A percentile compares a stretch with the other conserved stretches of the same genome.
Evolutionary conservation across 2,113 vertebrate species (phyloP).

Genomic region (Plectropomus leopardus): DNA sequence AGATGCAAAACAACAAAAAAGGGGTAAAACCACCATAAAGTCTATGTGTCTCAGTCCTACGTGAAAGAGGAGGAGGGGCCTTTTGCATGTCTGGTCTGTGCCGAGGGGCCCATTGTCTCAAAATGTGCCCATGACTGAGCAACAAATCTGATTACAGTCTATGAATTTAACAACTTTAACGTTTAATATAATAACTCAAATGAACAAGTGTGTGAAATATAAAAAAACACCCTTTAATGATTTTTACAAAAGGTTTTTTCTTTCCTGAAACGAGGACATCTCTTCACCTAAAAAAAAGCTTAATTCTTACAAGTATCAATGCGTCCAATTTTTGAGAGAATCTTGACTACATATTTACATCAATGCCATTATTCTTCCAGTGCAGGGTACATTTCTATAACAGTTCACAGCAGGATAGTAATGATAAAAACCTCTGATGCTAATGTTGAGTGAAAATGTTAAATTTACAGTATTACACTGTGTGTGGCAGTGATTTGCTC

Average conservation of each 20-base stretch:
- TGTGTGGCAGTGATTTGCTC: background rate
- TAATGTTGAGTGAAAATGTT: slow-evolving; percentile 23
- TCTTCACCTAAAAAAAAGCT: slow-evolving; percentile 24
- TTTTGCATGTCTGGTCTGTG: too few relatives aligned
- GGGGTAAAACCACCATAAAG: too few relatives aligned
- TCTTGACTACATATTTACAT: slow-evolving; percentile 62
- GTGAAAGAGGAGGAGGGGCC: too few relatives aligned
- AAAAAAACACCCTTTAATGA: slow-evolving; percentile 50
- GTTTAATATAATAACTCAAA: background rate
- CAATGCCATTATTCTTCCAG: slow-evolving; percentile 16
- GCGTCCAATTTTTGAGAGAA: slow-evolving; percentile 25
- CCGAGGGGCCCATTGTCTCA: too few relatives aligned
- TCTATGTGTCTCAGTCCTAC: too few relatives aligned
- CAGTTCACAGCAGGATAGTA: slow-evolving; percentile 14
- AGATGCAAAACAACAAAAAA: too few relatives aligned
- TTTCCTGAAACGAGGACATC: background rate
- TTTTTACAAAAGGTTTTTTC: slow-evolving; percentile 17
- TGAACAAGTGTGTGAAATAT: slow-evolving; percentile 8
- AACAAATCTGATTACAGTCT: background rate
- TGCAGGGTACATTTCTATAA: slow-evolving; percentile 2
- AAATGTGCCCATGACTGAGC: background rate
- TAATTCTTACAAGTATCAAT: slow-evolving; percentile 28
- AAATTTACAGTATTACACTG: slow-evolving; percentile 7
- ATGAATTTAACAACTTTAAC: background rate
- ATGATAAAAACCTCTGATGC: slow-evolving; percentile 4